Evolutionary conservation across 2,888 invertebrate species (phyloP).

Genomic region (Lordiphosa fenestrarum): DNA sequence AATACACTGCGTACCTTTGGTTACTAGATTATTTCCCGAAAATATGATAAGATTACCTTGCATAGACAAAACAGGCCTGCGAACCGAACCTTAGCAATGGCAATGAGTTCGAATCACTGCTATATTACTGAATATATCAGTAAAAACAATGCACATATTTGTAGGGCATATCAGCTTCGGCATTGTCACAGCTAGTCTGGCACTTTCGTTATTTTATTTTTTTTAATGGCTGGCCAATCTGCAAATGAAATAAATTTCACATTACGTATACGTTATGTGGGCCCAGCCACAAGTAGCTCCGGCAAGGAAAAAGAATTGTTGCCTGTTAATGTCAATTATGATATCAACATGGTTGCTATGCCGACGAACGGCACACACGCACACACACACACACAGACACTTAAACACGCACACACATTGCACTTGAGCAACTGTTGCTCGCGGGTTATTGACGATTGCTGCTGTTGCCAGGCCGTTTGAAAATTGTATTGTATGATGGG

Average conservation of each 20-base stretch:
- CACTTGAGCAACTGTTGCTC: slow-evolving; percentile 58
- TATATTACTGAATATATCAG: no score
- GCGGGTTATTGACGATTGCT: slow-evolving; percentile 12
- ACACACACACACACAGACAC: neutral
- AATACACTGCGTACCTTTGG: no score
- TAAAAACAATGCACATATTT: no score
- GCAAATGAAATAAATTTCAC: no score
- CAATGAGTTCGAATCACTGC: no score
- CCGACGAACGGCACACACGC: slow-evolving; percentile 15
- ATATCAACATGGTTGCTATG: slow-evolving; percentile 58
- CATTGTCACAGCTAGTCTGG: no score
- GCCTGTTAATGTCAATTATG: slow-evolving; percentile 61
- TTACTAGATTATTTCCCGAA: no score
- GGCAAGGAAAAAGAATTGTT: slow-evolving; percentile 31
- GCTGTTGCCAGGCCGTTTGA: slow-evolving; percentile 39
- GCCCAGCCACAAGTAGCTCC: neutral
- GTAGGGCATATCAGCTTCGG: no score
- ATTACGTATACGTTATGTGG: slow-evolving; percentile 26
- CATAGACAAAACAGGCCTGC: no score
- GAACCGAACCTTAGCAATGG: no score
- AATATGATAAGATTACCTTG: no score
- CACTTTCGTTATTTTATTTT: no score
- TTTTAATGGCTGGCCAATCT: neutral
- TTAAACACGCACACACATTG: slow-evolving; percentile 27
- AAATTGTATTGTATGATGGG: slow-evolving; percentile 24